Conservation (phyloP, 2,113 vertebrate genomes). For the Malurus cyaneus region DNA sequence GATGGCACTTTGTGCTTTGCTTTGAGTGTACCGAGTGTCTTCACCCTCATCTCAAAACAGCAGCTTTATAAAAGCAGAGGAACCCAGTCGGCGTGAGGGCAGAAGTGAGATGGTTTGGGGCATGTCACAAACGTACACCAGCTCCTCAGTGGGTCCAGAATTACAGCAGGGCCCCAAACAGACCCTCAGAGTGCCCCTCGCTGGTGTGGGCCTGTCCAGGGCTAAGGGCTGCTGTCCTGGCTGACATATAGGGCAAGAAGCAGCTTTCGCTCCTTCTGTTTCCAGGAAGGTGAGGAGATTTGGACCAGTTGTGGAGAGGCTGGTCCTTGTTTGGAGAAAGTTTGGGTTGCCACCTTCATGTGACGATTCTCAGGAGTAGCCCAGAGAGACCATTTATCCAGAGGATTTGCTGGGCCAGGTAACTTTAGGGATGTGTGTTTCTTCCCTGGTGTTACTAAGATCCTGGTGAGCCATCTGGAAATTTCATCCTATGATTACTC, state of each 20-base stretch:
- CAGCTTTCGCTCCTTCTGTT: background rate
- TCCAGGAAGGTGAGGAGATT: background rate
- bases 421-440: background rate
- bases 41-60: background rate
- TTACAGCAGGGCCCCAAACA: background rate
- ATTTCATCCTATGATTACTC: slow-evolving; percentile 33
- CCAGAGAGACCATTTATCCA: background rate
- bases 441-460: background rate
- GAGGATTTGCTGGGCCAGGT: background rate
- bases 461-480: slow-evolving; percentile 51
- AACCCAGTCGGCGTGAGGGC: background rate
- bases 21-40: background rate
- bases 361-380: background rate
- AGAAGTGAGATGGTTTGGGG: background rate
- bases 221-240: background rate
- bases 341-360: background rate
- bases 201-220: background rate
- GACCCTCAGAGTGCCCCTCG: background rate
- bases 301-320: background rate
- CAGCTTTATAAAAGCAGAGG: background rate
- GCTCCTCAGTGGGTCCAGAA: background rate
- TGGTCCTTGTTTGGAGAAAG: background rate
- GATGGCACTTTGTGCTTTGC: background rate
- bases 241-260: background rate
- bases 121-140: background rate